Percentiles rank a stretch among this genome's conserved stretches.
Conservation (phyloP, 2,888 invertebrate genomes). For the Panzeria rudis region DNA sequence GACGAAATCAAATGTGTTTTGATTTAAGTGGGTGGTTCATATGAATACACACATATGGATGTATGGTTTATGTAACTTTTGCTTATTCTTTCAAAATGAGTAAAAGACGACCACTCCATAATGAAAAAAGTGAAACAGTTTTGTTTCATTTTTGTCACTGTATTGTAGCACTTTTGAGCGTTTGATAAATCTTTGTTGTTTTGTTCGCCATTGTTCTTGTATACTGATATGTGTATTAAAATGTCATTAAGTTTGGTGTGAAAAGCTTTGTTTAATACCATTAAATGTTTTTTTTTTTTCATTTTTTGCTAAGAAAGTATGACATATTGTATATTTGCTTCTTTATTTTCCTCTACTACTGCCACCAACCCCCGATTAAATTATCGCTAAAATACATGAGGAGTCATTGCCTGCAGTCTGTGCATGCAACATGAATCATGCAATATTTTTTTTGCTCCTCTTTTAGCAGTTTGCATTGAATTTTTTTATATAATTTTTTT, state of each 20-base stretch:
- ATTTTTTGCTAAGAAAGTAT: not conserved
- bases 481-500: conserved; percentile 5
- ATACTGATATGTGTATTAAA: conserved; percentile 9
- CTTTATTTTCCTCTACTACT: conserved; percentile 43
- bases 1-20: too few relatives aligned
- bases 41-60: too few relatives aligned
- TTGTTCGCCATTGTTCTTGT: not conserved
- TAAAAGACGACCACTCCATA: too few relatives aligned
- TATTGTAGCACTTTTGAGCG: too few relatives aligned
- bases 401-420: conserved; percentile 67
- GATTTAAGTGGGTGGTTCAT: too few relatives aligned
- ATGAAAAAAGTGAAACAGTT: too few relatives aligned
- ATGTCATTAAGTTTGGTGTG: conserved; percentile 28
- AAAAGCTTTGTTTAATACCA: conserved; percentile 44
- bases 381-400: conserved; percentile 59
- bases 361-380: conserved; percentile 66
- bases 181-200: not conserved
- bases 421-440: conserved; percentile 62
- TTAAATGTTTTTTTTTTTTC: conserved; percentile 42
- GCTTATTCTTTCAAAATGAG: too few relatives aligned
- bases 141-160: too few relatives aligned
- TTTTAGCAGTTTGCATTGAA: not conserved
- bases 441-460: conserved; percentile 24
- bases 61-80: too few relatives aligned
- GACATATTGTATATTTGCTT: not conserved